Base-by-base conservation (phyloP, 2,888 invertebrate species). In the Microctonus aethiopoides region DNA sequence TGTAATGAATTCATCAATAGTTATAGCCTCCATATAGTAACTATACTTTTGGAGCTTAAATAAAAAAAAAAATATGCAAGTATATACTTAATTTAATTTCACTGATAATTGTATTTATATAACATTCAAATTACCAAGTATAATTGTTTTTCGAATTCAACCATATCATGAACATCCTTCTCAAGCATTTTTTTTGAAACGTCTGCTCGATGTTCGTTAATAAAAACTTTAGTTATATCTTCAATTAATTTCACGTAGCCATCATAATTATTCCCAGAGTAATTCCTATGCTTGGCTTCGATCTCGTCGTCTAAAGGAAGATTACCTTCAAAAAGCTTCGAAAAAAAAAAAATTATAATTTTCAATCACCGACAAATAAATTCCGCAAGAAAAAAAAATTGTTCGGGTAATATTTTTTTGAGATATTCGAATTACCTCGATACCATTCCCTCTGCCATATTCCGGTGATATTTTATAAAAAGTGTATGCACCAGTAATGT, bases 141-240 rank as follows among this genome's bases (percentile, higher is more conserved):
- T n/a, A 77, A 36, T 62, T 59, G 16, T 34, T 70, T 59, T 22
- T 80, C 76, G 36, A 81, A 81, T 4, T 76, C 24, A 5, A 80
- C 39, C 41, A 81, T 52, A 20, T 79, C 75, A 7, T 72, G 34
- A 7, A 79, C 67, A 26, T 81, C 78, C 36, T 75, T 62, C 1
- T 16, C 7, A 0, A 80, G 29, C 2, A 60, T 72, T 16, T 77
- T 67, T 10, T 70, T n/a, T 0, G 76, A n/a, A 10, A 81, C 62
- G 13, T 64, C 26, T 3, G 74, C 72, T 10, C 68, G 73, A 68
- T 73, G 76, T 26, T 68, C 70, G 16, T 78, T 59, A 2, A 74
- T 71, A 32, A 81, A 72, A 10, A 63, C 69, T 1, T 34, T 4
- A 1, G 71, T 77, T 26, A 77, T 71, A 32, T 67, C 65, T 0